Percentiles rank a stretch among this genome's conserved stretches.
Conservation (phyloP, 2,888 invertebrate genomes). For the Atherix ibis region DNA sequence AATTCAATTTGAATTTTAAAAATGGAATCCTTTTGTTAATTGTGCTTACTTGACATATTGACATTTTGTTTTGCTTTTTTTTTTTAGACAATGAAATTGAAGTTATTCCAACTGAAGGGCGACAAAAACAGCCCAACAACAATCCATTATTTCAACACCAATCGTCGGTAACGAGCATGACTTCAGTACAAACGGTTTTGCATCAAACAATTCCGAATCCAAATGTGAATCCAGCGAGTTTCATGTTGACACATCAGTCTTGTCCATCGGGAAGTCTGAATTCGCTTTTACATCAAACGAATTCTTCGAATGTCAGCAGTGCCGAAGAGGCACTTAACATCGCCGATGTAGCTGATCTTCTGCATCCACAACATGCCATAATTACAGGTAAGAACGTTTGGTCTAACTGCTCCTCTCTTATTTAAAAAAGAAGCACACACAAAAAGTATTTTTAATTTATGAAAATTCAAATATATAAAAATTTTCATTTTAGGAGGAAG, state of each 20-base stretch:
- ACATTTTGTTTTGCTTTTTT: too few relatives aligned
- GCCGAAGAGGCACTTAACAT: slow-evolving; percentile 26
- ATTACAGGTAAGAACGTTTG: slow-evolving; percentile 61
- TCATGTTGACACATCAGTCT: slow-evolving; percentile 7
- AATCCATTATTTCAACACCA: slow-evolving; percentile 31
- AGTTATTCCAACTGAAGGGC: slow-evolving; percentile 19
- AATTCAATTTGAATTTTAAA: too few relatives aligned
- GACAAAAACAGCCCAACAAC: too few relatives aligned
- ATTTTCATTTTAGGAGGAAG: slow-evolving; percentile 45
- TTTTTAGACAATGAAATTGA: slow-evolving; percentile 25
- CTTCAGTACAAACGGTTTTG: slow-evolving; percentile 29
- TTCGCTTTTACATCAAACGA: slow-evolving; percentile 22
- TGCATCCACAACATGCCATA: slow-evolving; percentile 78
- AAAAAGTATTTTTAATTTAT: background rate
- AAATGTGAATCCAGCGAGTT: slow-evolving; percentile 5
- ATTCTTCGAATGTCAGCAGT: slow-evolving; percentile 22
- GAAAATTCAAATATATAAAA: background rate
- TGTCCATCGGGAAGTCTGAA: slow-evolving; percentile 21
- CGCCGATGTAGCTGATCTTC: slow-evolving; percentile 64
- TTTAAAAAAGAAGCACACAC: too few relatives aligned
- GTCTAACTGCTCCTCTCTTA: slow-evolving; percentile 12
- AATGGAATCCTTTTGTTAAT: too few relatives aligned
- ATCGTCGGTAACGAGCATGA: slow-evolving; percentile 27
- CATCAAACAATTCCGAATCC: slow-evolving; percentile 20
- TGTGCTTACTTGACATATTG: too few relatives aligned